These are phyloP conservation scores for Lithophane semibrunnea DNA, from an alignment of 2,888 invertebrate genomes.

Conservation along the genomic window DNA sequence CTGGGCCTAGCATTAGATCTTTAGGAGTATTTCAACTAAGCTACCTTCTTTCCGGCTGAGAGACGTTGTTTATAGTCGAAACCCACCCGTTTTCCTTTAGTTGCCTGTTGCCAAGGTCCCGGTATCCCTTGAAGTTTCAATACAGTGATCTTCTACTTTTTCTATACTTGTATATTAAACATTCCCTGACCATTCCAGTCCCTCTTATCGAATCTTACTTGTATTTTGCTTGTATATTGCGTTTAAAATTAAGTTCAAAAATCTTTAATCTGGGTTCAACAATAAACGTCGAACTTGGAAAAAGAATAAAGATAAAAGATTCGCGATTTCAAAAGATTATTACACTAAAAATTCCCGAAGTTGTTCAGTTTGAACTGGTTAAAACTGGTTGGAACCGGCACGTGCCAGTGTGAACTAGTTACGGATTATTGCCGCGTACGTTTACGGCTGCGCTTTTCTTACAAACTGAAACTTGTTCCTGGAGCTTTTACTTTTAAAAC, in stretches of 20 bases:
- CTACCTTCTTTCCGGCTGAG: too few species aligned
- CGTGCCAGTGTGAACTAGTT: slow-evolving; percentile 64
- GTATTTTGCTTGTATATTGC: neutral
- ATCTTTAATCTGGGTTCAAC: neutral
- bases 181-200: neutral
- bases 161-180: neutral
- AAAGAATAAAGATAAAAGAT: slow-evolving; percentile 13
- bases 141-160: neutral
- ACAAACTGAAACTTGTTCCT: slow-evolving; percentile 25
- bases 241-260: neutral
- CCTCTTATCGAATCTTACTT: neutral
- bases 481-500: slow-evolving; percentile 44
- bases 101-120: too few species aligned
- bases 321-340: slow-evolving; percentile 27
- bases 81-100: too few species aligned
- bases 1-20: neutral
- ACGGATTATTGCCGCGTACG: slow-evolving; percentile 54
- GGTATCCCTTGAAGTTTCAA: neutral
- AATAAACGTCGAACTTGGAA: neutral
- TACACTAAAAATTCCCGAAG: slow-evolving; percentile 24
- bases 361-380: slow-evolving; percentile 45
- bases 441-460: slow-evolving; percentile 41
- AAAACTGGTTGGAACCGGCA: slow-evolving; percentile 45
- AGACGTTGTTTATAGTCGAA: too few species aligned
- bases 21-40: neutral